phyloP scores from a whole-genome alignment of 2,797 vertebrate species.

The Thamnophis elegans region DNA sequence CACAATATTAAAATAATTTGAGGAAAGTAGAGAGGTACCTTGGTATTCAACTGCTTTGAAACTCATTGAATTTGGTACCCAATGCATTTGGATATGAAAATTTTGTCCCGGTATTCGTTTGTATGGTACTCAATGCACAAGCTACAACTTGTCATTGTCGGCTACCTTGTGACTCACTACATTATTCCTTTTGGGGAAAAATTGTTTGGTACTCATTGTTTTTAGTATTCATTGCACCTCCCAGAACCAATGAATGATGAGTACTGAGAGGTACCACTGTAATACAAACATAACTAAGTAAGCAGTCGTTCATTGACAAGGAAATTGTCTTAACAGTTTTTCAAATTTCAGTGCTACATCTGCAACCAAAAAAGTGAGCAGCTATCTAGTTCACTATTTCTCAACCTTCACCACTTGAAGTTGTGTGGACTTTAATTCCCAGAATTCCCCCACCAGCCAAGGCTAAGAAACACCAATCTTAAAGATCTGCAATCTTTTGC shows the following conservation, averaged over 20 bases:
- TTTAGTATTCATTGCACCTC: background rate
- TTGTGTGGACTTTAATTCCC: background rate
- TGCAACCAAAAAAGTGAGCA: background rate
- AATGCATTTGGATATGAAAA: background rate
- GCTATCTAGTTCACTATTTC: background rate
- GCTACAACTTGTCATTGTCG: background rate
- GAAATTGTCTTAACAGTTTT: background rate
- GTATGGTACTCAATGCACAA: background rate
- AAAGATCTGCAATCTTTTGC: slow-evolving; percentile 5
- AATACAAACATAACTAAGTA: background rate
- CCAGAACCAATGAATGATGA: background rate
- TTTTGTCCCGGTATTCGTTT: background rate
- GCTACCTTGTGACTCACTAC: background rate
- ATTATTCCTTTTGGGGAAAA: background rate
- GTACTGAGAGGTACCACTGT: background rate
- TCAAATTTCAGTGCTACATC: background rate
- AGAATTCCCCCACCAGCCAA: background rate
- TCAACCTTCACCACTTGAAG: background rate
- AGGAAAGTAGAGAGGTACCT: background rate
- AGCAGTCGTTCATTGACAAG: background rate
- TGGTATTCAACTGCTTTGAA: background rate
- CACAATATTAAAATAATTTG: background rate
- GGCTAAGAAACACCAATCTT: background rate
- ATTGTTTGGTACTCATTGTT: background rate
- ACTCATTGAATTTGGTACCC: background rate